phyloP scores from a whole-genome alignment of 1,140 invertebrate genomes.

The Cotesia chilonis region DNA sequence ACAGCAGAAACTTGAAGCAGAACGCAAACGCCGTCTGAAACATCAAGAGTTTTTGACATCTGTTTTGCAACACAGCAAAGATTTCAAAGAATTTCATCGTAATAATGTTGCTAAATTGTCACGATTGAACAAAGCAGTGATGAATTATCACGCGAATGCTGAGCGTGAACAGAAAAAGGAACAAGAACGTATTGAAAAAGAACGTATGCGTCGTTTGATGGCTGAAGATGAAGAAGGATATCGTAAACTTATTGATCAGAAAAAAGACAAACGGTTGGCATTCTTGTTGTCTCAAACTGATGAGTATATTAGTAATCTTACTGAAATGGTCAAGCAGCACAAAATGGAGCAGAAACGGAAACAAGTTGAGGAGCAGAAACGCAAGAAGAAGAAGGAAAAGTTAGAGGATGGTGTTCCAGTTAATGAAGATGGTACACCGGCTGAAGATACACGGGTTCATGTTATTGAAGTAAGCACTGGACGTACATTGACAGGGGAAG shows the following conservation, averaged over 20 bases:
- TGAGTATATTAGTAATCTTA: conserved; percentile 96
- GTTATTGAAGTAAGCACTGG: conserved; percentile 91
- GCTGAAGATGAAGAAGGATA: conserved; percentile 94
- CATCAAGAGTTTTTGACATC: conserved; percentile 95
- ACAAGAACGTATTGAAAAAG: conserved; percentile 97
- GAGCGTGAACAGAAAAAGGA: conserved; percentile 99
- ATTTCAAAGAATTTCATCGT: conserved; percentile 97
- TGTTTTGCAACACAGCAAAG: conserved; percentile 97
- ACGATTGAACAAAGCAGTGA: conserved; percentile 93
- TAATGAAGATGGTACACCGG: conserved; percentile 47
- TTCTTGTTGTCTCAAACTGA: conserved; percentile 98
- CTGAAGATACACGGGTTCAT: conserved; percentile 78
- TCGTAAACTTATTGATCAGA: conserved; percentile 98
- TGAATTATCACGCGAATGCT: conserved; percentile 97
- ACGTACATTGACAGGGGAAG: conserved; percentile 83
- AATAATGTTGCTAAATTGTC: conserved; percentile 87
- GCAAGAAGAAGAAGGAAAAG: conserved; percentile 79
- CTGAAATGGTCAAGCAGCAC: conserved; percentile 95
- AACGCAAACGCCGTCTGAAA: conserved; percentile 93
- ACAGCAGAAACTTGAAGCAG: conserved; percentile 97
- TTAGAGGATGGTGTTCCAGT: conserved; percentile 75
- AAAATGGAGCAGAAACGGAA: conserved; percentile 88
- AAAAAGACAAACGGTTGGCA: conserved; percentile 98
- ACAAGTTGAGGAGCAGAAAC: conserved; percentile 82
- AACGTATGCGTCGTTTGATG: conserved; percentile 98